Evolutionary conservation across 2,113 vertebrate species (phyloP), one percentile per base, ranked within the genome.

Genomic region (Cromileptes altivelis): DNA sequence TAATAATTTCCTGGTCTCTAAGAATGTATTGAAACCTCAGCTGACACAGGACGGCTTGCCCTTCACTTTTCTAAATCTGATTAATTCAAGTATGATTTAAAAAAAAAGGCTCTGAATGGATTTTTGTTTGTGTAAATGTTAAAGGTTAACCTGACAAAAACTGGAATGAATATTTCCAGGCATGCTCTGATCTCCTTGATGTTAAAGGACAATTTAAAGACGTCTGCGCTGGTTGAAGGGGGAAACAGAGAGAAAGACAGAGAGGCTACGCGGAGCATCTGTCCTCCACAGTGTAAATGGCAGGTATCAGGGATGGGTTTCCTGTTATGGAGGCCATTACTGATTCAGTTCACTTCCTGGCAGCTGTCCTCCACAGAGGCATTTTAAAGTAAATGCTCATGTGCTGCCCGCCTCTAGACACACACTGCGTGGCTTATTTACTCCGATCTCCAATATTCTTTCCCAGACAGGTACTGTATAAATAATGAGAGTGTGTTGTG

Each of bases 401-500:
- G 64, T 50, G 74, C 64, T 55, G 42, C 73, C 12, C 7, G n/a
- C 77, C 63, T 80, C 57, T 25, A 69, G 61, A 78, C 72, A 68
- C 67, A 58, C 60, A 55, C 55, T 19, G 49, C 3, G n/a, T 68
- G 65, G 60, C 62, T 84, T 80, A 86, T 89, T 88, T 88, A 87
- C 78, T 77, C 56, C 14, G 2, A 77, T 85, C 70, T 78, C 60
- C 68, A 79, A 77, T 86, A 72, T 86, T 81, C 73, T 67, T 63
- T 75, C 67, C 70, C 60, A 78, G 88, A 84, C 85, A 80, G 76
- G 70, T 82, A 62, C 53, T 85, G 86, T 89, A 88, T 84, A 91
- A 91, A 86, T 86, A 88, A 91, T 86, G 78, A 90, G 81, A 58
- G 47, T 70, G 72, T 78, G 80, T 70, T 91, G 65, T 65, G 58